A percentile compares a stretch with the other conserved stretches of the same genome.
These are phyloP conservation scores for Drosophila kanekoi DNA, from an alignment of 2,888 invertebrate genomes.

Conservation along the genomic window DNA sequence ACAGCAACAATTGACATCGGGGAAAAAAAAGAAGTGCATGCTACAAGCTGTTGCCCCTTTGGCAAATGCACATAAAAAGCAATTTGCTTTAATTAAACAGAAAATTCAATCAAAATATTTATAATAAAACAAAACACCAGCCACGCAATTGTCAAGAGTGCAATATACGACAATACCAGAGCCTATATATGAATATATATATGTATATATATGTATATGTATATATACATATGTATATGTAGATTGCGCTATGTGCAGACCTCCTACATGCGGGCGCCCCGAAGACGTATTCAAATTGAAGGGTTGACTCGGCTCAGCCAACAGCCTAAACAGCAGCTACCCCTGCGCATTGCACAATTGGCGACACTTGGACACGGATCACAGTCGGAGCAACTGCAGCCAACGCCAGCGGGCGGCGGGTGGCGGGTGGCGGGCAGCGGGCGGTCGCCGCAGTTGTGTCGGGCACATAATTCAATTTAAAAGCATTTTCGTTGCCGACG, in stretches of 20 bases:
- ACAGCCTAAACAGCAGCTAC: too few relatives aligned
- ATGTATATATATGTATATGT: slow-evolving; percentile 11
- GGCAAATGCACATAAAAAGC: slow-evolving; percentile 54
- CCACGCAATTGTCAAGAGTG: slow-evolving; percentile 54
- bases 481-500: slow-evolving; percentile 40
- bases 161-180: slow-evolving; percentile 11
- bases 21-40: slow-evolving; percentile 10
- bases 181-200: slow-evolving; percentile 10
- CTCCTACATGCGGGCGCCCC: slow-evolving; percentile 75
- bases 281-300: slow-evolving; percentile 68
- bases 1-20: slow-evolving; percentile 27
- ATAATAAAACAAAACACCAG: slow-evolving; percentile 62
- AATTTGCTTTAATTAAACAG: slow-evolving; percentile 80
- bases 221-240: slow-evolving; percentile 14
- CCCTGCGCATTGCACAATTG: slow-evolving; percentile 49
- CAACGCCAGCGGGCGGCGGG: slow-evolving; percentile 36
- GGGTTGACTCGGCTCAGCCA: slow-evolving; percentile 58
- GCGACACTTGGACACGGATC: slow-evolving; percentile 75
- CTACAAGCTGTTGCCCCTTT: slow-evolving; percentile 27
- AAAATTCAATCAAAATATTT: slow-evolving; percentile 81
- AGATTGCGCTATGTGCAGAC: slow-evolving; percentile 20
- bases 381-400: slow-evolving; percentile 49
- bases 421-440: slow-evolving; percentile 26
- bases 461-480: slow-evolving; percentile 79
- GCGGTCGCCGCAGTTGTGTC: slow-evolving; percentile 26